Evolutionary conservation across 2,113 vertebrate genomes (phyloP), one percentile per base, ranked within the genome.

Genomic region (Numida meleagris): DNA sequence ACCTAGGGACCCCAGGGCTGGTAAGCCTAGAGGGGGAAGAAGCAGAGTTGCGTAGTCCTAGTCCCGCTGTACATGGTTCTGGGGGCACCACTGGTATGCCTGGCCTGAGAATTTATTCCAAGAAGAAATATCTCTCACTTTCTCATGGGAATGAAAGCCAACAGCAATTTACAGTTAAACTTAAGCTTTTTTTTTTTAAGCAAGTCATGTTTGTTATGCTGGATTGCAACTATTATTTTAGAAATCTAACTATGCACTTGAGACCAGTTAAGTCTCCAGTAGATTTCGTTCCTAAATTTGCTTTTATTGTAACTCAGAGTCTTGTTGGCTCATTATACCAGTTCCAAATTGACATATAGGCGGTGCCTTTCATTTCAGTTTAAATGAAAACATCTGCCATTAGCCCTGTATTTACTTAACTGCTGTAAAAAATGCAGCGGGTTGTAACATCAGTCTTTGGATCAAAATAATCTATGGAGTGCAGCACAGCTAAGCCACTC

Each of bases 371-470:
- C 89, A 88, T 94, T 72, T 68, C 95, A 95, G 72, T 66, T 96
- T 93, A 96, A 96, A 75, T 92, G 79, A 92, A 97, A 97, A 96
- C 92, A 94, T 92, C 89, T 97, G 95, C 88, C 77, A 79, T 95
- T 95, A 90, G 73, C 67, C 48, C 81, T 85, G 29, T 95, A 43
- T 96, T 97, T 96, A 89, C 80, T 92, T 95, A 93, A 93, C 81
- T 92, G 74, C 85, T 91, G n/a, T 76, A 87, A 93, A 86, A 93
- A 95, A 88, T 93, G 72, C 80, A 10, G 33, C 12, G 58, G 43
- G 75, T 88, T 95, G 33, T 85, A 94, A 13, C 71, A 27, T 82
- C 3, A 3, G 31, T 82, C 93, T 93, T 62, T 46, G 38, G 53
- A 79, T 91, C 80, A 61, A 83, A 92, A 79, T 68, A 68, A 90